Evolutionary conservation across 2,113 vertebrate genomes (phyloP).

Genomic region (Neofelis nebulosa): DNA sequence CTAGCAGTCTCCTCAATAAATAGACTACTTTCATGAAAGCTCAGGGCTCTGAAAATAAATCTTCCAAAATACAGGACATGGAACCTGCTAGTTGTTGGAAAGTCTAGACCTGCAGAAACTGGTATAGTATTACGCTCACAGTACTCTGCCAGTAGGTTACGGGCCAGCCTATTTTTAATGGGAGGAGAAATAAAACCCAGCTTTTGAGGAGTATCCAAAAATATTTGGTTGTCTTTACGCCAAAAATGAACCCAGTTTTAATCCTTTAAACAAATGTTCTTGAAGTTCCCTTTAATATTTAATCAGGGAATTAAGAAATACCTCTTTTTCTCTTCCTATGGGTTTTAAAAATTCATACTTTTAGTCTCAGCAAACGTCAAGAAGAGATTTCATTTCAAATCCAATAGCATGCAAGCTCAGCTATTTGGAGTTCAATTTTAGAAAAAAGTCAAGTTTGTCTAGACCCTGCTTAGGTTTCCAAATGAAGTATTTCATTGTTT

Average conservation of each 20-base stretch:
- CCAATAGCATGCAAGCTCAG: slow-evolving; percentile 51
- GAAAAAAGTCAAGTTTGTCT: slow-evolving; percentile 61
- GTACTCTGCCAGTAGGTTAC: neutral
- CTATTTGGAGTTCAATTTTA: slow-evolving; percentile 61
- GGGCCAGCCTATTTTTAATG: neutral
- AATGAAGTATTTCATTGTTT: slow-evolving; percentile 72
- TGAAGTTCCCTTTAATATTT: neutral
- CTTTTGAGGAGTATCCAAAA: neutral
- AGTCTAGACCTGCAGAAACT: neutral
- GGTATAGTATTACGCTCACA: neutral
- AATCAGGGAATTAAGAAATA: slow-evolving; percentile 11
- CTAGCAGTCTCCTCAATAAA: neutral
- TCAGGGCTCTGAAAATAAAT: neutral
- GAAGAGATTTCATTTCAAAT: slow-evolving; percentile 57
- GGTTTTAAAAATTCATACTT: neutral
- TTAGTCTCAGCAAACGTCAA: slow-evolving; percentile 32
- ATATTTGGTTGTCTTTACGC: neutral
- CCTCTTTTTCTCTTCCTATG: neutral
- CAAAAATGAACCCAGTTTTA: neutral
- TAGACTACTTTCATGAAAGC: neutral
- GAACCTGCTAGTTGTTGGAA: neutral
- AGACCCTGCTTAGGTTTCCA: slow-evolving; percentile 59
- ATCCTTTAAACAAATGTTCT: neutral
- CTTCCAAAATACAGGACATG: neutral
- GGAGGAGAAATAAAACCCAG: neutral